Base-by-base conservation (phyloP, 2,888 invertebrate species). In the Augochlorella aurata region DNA sequence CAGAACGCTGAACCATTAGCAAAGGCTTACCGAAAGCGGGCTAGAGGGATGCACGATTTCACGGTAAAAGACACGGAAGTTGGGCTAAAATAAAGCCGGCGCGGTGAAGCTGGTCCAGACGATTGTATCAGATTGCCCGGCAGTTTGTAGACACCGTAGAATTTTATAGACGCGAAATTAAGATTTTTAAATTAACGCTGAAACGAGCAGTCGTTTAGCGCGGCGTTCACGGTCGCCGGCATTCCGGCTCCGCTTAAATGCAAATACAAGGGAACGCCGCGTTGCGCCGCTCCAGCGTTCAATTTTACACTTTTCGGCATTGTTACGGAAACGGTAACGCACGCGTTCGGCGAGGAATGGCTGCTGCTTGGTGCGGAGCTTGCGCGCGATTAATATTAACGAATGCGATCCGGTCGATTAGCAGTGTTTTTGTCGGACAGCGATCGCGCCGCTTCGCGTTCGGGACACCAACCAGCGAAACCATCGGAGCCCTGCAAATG, bases 181-280 rank as follows among this genome's bases (percentile, higher is more conserved):
- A 61, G 61, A 61, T 61, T 61, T 61, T 61, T 61, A 61, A 61
- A 61, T 61, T 61, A 61, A 61, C 61, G 24, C 61, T 61, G 24
- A 61, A 61, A 61, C 24, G 61, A 29, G 24, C 16, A 29, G 61
- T 29, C 61, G 54, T 58, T 58, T 61, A 61, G 61, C 61, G 61
- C 61, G 61, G 8, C 61, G 61, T 29, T 61, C 29, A 58, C 58
- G 61, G 61, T 8, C 61, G 61, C 18, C 61, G 61, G 61, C 61
- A 61, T 61, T 61, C 29, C 61, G 61, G 61, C 29, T 24, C 8
- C 29, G 61, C 29, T 61, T 61, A 61, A 61, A 61, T 61, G 61
- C 61, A 61, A 61, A 61, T 61, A 29, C 61, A 29, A 61, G 61
- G 61, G 24, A 61, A 24, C 29, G 29, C 38, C 38, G 38, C 38